Base-by-base conservation (phyloP, 2,888 invertebrate genomes). In the Drosophila mimica region DNA sequence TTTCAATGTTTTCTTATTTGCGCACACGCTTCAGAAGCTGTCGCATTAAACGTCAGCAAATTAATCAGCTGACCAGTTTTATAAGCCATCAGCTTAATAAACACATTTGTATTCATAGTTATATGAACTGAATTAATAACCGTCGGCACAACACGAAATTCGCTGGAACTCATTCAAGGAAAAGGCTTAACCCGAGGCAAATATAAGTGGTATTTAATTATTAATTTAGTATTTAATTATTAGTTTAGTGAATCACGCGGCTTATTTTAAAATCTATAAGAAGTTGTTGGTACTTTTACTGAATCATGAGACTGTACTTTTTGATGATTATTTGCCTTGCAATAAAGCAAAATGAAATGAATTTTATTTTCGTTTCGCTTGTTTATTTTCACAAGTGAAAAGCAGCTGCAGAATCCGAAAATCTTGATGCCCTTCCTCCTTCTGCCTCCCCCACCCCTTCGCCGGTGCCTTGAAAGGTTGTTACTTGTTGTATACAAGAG, bases 371-470 rank as follows among this genome's bases (percentile, higher is more conserved):
- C 70, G 59, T 71, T 77, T 67, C 40, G 61, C 49, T 70, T 72
- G 56, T 62, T 72, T 59, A 88, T 86, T 86, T 83, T 85, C 76
- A 86, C 83, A 83, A 58, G 63, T 30, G 54, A 62, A 49, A 70
- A 65, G 48, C 64, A 56, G 56, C 43, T 56, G 67, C 66, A 63
- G 20, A 17, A 25, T n/a, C n/a, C n/a, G 33, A 31, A 25, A 40
- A 36, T 8, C 33, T 13, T 11, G 17, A 9, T 28, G 9, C 6
- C 17, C 6, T 38, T 4, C 17, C 7, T 15, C 11, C 25, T 25
- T 25, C 2, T 3, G 25, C 25, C 25, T 25, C 30, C 34, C 4
- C 7, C 13, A 0, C 7, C 36, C 7, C 40, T 4, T n/a, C 5
- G 0, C n/a, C 3, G n/a, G 2, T 5, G 20, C 15, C 13, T n/a